These are phyloP conservation scores for Erannis defoliaria DNA, from an alignment of 2,888 invertebrate genomes.

Conservation along the genomic window DNA sequence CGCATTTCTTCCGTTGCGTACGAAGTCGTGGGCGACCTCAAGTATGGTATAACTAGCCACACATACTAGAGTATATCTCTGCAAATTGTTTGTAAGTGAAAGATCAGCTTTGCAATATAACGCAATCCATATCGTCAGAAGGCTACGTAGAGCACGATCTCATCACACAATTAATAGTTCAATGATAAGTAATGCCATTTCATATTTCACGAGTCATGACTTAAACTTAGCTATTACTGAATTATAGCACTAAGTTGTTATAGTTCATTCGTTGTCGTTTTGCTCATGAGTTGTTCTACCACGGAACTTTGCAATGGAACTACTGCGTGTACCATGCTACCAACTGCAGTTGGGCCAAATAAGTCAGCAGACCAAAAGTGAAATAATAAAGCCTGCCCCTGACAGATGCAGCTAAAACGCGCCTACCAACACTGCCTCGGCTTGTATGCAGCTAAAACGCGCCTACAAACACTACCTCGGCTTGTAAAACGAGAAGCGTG, in stretches of 20 bases:
- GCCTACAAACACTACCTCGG: too few relatives aligned
- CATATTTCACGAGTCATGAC: conserved; percentile 27
- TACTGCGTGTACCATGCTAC: too few relatives aligned
- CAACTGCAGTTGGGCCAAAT: too few relatives aligned
- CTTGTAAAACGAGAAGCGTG: too few relatives aligned
- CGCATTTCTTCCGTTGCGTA: not conserved
- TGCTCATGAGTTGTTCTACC: too few relatives aligned
- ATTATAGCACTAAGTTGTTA: not conserved
- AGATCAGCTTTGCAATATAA: conserved; percentile 25
- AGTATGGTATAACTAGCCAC: not conserved
- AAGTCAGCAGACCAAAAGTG: too few relatives aligned
- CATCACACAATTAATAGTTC: conserved; percentile 22
- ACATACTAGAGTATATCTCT: not conserved
- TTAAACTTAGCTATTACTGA: not conserved
- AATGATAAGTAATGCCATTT: conserved; percentile 25
- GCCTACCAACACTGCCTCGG: too few relatives aligned
- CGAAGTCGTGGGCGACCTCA: too few relatives aligned
- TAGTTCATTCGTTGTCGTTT: not conserved
- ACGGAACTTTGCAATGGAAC: too few relatives aligned
- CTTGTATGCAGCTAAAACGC: too few relatives aligned
- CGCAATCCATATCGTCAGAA: conserved; percentile 30
- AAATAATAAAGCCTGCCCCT: too few relatives aligned
- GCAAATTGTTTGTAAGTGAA: not conserved
- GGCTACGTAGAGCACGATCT: conserved; percentile 28
- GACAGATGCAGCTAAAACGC: too few relatives aligned